Evolutionary conservation across 2,113 vertebrate genomes (phyloP), one percentile per base, ranked within the genome.

Genomic region (Vicugna pacos): DNA sequence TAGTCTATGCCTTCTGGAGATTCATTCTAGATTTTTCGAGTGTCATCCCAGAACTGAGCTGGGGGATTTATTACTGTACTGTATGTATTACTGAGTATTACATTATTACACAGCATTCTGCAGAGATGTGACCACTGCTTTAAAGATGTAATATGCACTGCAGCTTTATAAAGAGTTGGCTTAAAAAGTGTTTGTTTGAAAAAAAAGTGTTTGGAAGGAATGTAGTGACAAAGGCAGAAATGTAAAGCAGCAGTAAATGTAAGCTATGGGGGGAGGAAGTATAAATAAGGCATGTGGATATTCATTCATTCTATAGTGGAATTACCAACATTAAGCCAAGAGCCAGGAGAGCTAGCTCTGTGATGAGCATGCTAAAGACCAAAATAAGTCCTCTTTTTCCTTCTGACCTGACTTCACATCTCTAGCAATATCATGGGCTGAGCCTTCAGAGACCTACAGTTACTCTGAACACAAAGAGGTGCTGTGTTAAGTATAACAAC

Each of bases 111-210:
- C 0, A 81, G 20, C 1, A 46, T 7, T 1, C 22, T 72, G 0
- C 11, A 22, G 42, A 85, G 46, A 60, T 35, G 6, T 85, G 30
- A 73, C 20, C 38, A 38, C 32, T 73, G 48, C 8, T 64, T 91
- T 77, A 58, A 82, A 87, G 24, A 62, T 42, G 5, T 48, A 52
- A 52, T 69, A 73, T 56, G 19, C 8, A 50, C 0, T 52, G 26
- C 5, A 94, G 38, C 24, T 67, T 89, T 91, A 77, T 60, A 30
- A 82, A 77, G 26, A 6, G 14, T 48, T 54, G 14, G 32, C 2
- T 75, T 81, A 72, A 75, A 32, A 89, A 95, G 50, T 5, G 30
- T 9, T 96, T 82, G 75, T 69, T 79, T 79, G 30, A 35, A 77
- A 79, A 64, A 79, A 26, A 76, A 38, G 15, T 42, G 16, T 67